Conservation (phyloP, 2,113 vertebrate genomes). For the Cnemophilus loriae region DNA sequence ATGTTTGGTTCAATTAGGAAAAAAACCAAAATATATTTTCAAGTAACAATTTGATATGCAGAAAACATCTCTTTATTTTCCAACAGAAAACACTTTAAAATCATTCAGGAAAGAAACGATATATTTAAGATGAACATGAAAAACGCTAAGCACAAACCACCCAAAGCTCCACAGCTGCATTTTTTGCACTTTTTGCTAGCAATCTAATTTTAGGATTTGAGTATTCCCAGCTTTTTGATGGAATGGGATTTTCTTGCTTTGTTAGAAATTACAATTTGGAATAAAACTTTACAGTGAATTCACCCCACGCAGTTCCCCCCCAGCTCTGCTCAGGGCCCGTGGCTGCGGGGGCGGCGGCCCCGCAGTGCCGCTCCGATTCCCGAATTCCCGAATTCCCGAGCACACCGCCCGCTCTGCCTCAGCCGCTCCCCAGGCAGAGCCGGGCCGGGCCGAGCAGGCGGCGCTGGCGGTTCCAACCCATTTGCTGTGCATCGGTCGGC, state of each 20-base stretch:
- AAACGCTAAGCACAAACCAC: background rate
- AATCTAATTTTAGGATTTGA: background rate
- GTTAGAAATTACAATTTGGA: background rate
- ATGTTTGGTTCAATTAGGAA: background rate
- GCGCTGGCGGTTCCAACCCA: background rate
- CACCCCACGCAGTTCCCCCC: fast-evolving
- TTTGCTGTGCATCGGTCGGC: background rate
- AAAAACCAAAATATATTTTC: background rate
- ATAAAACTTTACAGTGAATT: background rate
- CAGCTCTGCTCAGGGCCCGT: background rate
- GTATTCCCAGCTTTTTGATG: background rate
- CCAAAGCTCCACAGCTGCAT: background rate
- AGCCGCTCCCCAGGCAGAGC: background rate
- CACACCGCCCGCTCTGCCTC: background rate
- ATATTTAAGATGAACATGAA: background rate
- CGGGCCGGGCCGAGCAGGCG: background rate
- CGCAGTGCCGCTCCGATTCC: background rate
- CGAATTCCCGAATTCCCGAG: background rate
- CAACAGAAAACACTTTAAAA: slow-evolving; percentile 9
- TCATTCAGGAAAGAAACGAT: background rate
- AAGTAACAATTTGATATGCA: background rate
- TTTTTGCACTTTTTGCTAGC: background rate
- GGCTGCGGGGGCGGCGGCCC: background rate
- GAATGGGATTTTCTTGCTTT: background rate
- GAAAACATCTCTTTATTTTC: background rate